A percentile compares a stretch with the other conserved stretches of the same genome.
These are phyloP conservation scores for Apus apus DNA, from an alignment of 2,113 vertebrate species.

Conservation along the genomic window DNA sequence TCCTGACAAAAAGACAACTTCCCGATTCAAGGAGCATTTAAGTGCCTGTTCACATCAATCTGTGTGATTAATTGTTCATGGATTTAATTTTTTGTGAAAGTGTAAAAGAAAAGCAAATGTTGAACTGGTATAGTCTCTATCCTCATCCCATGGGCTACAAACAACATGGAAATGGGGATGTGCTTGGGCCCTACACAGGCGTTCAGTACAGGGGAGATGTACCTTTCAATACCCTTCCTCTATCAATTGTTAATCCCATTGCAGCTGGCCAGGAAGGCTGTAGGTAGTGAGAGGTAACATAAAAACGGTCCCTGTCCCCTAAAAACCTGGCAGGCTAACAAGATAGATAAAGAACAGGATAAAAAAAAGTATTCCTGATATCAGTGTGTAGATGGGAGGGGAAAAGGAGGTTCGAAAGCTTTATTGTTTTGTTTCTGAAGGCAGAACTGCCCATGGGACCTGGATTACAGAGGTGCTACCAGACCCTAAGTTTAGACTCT, in stretches of 20 bases:
- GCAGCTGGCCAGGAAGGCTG: background rate
- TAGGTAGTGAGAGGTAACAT: background rate
- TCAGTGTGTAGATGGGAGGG: background rate
- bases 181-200: background rate
- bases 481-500: background rate
- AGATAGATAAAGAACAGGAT: background rate
- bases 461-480: background rate
- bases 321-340: background rate
- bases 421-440: background rate
- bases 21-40: constrained; percentile 15
- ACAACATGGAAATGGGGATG: accelerated
- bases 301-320: background rate
- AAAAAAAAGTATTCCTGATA: background rate
- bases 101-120: background rate
- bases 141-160: background rate
- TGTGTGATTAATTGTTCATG: background rate
- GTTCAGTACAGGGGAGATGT: background rate
- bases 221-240: background rate
- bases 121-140: background rate
- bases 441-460: background rate
- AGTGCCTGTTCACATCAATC: background rate
- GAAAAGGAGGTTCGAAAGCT: background rate
- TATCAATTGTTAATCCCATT: background rate
- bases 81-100: background rate
- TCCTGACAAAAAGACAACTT: constrained; percentile 10